Evolutionary conservation across 2,888 invertebrate genomes (phyloP).

Genomic region (Brachypterus glaber): DNA sequence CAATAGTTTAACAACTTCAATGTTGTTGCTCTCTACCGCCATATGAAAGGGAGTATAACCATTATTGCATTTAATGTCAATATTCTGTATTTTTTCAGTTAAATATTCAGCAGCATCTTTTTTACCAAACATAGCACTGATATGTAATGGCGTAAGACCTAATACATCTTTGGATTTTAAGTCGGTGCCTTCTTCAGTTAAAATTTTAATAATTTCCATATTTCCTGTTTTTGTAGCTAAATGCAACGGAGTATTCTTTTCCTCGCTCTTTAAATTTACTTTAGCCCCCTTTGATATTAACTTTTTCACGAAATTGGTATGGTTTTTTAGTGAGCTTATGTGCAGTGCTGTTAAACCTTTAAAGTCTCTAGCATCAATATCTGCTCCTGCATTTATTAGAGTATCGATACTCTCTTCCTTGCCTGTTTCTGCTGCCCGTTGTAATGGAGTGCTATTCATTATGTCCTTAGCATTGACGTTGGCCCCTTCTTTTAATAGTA

Average conservation of each 20-base stretch:
- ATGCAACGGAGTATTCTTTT: too few species aligned
- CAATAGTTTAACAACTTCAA: constrained; percentile 1
- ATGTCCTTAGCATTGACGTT: constrained; percentile 6
- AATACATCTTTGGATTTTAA: too few species aligned
- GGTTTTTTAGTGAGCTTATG: too few species aligned
- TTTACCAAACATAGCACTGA: neutral
- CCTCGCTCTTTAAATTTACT: too few species aligned
- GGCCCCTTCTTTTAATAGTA: constrained; percentile 3
- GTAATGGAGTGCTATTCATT: constrained; percentile 14
- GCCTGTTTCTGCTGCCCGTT: constrained; percentile 18
- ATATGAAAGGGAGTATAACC: too few species aligned
- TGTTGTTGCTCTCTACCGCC: too few species aligned
- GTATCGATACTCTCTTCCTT: constrained; percentile 11
- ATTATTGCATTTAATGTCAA: too few species aligned
- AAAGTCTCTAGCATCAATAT: constrained; percentile 15
- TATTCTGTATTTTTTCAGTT: too few species aligned
- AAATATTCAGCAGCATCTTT: neutral
- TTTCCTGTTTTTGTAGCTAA: neutral
- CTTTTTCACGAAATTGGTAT: too few species aligned
- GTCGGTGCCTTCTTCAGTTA: too few species aligned
- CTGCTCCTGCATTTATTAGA: constrained; percentile 12
- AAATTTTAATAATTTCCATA: too few species aligned
- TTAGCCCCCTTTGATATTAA: too few species aligned
- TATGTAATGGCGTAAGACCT: constrained; percentile 2
- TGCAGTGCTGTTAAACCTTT: constrained; percentile 25